A percentile compares a stretch with the other conserved stretches of the same genome.
Evolutionary conservation across 2,888 invertebrate genomes (phyloP).

Genomic region (Eupithecia centaureata): DNA sequence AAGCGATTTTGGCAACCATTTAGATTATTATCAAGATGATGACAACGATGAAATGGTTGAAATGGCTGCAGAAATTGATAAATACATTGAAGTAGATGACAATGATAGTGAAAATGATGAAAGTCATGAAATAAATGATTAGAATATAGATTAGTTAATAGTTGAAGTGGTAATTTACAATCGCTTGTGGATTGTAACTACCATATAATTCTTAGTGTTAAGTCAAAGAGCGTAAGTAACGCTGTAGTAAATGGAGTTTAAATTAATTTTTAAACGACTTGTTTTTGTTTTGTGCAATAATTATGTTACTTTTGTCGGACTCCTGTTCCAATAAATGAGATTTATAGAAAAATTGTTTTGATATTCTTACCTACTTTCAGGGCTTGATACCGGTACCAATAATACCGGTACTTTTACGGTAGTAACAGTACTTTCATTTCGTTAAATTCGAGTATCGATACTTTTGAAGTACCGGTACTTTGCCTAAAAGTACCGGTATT

Average conservation of each 20-base stretch:
- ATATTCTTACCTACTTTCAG: too few relatives aligned
- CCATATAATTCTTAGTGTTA: neutral
- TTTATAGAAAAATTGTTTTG: neutral
- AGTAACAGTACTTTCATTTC: too few relatives aligned
- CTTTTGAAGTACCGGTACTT: too few relatives aligned
- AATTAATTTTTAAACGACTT: neutral
- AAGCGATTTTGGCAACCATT: conserved; percentile 64
- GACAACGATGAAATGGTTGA: neutral
- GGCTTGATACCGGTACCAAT: too few relatives aligned
- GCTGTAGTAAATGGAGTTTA: neutral
- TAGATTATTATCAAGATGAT: conserved; percentile 28
- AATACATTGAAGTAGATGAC: neutral
- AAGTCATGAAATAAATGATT: neutral
- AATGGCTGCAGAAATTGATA: conserved; percentile 1
- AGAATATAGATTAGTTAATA: neutral
- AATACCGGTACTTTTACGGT: too few relatives aligned
- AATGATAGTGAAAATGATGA: neutral
- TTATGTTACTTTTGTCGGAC: neutral
- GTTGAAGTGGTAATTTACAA: too few relatives aligned
- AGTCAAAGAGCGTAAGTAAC: neutral
- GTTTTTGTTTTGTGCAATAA: conserved; percentile 3
- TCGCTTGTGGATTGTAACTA: too few relatives aligned
- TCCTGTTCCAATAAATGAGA: neutral
- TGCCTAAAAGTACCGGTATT: too few relatives aligned
- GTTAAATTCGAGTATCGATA: too few relatives aligned